Evolutionary conservation across 2,797 vertebrate species (phyloP).

Genomic region (Diplodus puntazzo): DNA sequence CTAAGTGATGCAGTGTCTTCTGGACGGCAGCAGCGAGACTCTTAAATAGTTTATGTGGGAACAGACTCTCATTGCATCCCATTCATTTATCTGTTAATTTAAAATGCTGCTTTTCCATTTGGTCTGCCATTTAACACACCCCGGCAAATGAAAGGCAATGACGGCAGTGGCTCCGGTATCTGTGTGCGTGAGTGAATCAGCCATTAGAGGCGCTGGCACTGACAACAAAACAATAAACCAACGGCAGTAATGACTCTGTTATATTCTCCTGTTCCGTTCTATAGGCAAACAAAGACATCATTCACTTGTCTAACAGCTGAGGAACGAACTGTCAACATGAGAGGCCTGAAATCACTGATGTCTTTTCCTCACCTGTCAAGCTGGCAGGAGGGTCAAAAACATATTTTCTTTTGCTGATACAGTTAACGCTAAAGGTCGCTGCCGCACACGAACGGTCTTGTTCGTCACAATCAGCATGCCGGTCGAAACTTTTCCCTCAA

Average conservation of each 20-base stretch:
- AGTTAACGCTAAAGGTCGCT: background rate
- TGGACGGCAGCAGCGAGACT: conserved; percentile 54
- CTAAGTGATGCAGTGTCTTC: conserved; percentile 65
- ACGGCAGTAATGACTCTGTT: conserved; percentile 40
- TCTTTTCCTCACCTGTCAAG: conserved; percentile 9
- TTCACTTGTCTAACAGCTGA: conserved; percentile 29
- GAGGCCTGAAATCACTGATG: conserved; percentile 7
- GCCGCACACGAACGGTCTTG: background rate
- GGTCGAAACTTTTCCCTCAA: background rate
- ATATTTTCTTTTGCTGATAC: background rate
- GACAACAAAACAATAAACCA: conserved; percentile 53
- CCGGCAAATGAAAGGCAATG: conserved; percentile 54
- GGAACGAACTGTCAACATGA: conserved; percentile 5
- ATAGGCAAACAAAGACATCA: conserved; percentile 33
- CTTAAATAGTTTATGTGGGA: conserved; percentile 73
- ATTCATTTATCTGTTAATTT: conserved; percentile 65
- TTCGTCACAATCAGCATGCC: conserved; percentile 10
- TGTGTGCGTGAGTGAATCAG: conserved; percentile 39
- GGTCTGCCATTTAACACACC: conserved; percentile 56
- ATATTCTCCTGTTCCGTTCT: conserved; percentile 29
- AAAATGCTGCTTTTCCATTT: conserved; percentile 61
- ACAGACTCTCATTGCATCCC: conserved; percentile 43
- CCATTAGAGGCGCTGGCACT: conserved; percentile 35
- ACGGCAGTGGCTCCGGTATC: conserved; percentile 32
- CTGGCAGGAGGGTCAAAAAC: background rate